Percentiles rank a stretch among this genome's conserved stretches.
Conservation (phyloP, 2,888 invertebrate genomes). For the Spodoptera exigua region DNA sequence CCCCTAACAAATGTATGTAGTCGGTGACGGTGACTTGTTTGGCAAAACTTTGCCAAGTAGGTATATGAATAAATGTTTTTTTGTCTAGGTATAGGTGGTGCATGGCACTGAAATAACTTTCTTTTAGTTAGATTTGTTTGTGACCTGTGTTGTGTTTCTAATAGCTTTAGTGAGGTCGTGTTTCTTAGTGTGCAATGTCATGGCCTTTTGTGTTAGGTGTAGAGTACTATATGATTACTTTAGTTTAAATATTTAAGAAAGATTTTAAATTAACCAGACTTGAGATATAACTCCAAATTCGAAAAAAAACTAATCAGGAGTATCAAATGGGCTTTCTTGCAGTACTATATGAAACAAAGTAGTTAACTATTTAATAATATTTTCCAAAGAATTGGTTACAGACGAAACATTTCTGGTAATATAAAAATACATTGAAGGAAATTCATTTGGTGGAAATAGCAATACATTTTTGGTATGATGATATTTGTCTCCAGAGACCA, state of each 20-base stretch:
- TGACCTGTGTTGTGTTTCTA: conserved; percentile 29
- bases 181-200: conserved; percentile 36
- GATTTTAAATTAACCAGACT: too few relatives aligned
- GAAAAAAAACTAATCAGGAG: too few relatives aligned
- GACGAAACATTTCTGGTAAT: too few relatives aligned
- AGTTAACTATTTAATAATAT: too few relatives aligned
- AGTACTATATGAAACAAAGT: too few relatives aligned
- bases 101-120: conserved; percentile 58
- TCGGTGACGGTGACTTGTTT: conserved; percentile 35
- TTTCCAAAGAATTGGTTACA: too few relatives aligned
- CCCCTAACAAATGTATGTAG: conserved; percentile 41
- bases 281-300: too few relatives aligned
- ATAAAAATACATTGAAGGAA: conserved; percentile 20
- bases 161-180: conserved; percentile 28
- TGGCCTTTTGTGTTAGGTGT: conserved; percentile 1
- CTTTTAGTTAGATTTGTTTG: conserved; percentile 51
- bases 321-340: too few relatives aligned
- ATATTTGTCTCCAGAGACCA: conserved; percentile 53
- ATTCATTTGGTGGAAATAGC: conserved; percentile 44
- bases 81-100: conserved; percentile 56
- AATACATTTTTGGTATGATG: conserved; percentile 56
- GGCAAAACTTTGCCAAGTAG: conserved; percentile 41
- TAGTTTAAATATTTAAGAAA: too few relatives aligned
- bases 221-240: neutral
- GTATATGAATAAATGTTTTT: conserved; percentile 48